phyloP scores from a whole-genome alignment of 1,140 invertebrate species.

The Aphis gossypii region DNA sequence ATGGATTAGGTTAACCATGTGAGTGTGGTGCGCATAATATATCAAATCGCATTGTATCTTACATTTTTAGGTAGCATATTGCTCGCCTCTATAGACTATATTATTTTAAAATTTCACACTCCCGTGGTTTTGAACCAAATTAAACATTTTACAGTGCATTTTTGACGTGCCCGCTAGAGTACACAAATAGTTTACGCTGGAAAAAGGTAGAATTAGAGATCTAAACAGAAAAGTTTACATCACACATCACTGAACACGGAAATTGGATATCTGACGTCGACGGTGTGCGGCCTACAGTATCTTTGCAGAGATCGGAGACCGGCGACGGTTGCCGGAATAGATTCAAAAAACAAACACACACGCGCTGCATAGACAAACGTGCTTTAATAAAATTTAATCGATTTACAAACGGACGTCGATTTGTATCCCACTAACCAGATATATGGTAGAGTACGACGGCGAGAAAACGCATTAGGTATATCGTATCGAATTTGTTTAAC shows the following conservation, averaged over 20 bases:
- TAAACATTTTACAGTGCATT: no score
- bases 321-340: background rate
- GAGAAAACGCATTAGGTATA: background rate
- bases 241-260: background rate
- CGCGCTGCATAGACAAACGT: no score
- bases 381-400: background rate
- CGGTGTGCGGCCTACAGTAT: background rate
- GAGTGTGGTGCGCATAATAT: no score
- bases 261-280: background rate
- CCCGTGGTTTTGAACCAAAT: no score
- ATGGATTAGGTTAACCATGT: no score
- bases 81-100: no score
- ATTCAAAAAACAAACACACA: background rate
- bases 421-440: background rate
- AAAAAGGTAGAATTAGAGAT: background rate
- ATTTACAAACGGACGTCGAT: background rate
- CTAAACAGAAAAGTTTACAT: background rate
- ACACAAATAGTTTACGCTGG: background rate
- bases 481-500: conserved; percentile 38
- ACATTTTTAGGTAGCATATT: no score
- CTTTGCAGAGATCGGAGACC: background rate
- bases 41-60: no score
- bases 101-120: no score
- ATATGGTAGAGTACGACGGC: background rate
- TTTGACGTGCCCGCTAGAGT: no score